These are phyloP conservation scores for Pterostichus madidus DNA, from an alignment of 2,888 invertebrate genomes.

Conservation along the genomic window DNA sequence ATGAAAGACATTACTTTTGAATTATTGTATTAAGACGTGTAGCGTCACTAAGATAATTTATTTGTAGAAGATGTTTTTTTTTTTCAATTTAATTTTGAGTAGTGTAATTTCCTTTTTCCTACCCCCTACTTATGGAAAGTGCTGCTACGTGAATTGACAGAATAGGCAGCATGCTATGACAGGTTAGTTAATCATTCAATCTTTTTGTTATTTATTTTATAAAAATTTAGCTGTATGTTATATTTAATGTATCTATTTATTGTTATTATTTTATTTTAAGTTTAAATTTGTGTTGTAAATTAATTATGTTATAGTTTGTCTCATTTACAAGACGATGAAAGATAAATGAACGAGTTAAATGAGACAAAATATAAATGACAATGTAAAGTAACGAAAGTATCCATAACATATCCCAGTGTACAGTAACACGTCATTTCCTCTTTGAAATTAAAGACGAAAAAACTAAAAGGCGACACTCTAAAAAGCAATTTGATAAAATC, in stretches of 20 bases:
- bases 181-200: slow-evolving; percentile 54
- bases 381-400: slow-evolving; percentile 50
- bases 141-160: slow-evolving; percentile 19
- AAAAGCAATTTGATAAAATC: slow-evolving; percentile 53
- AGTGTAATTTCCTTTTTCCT: slow-evolving; percentile 17
- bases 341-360: background rate
- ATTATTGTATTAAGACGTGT: slow-evolving; percentile 46
- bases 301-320: slow-evolving; percentile 37
- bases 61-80: slow-evolving; percentile 15
- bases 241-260: slow-evolving; percentile 61
- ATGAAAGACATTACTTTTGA: slow-evolving; percentile 63
- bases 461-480: slow-evolving; percentile 18
- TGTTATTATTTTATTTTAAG: slow-evolving; percentile 50
- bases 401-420: slow-evolving; percentile 53
- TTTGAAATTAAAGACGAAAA: slow-evolving; percentile 15
- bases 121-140: slow-evolving; percentile 18
- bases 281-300: slow-evolving; percentile 41
- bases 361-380: slow-evolving; percentile 20
- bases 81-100: slow-evolving; percentile 35
- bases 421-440: slow-evolving; percentile 44
- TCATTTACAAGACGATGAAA: background rate
- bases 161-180: slow-evolving; percentile 34
- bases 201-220: slow-evolving; percentile 64
- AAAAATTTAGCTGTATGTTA: slow-evolving; percentile 49
- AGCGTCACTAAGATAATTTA: slow-evolving; percentile 55